Base-by-base conservation (phyloP, 2,888 invertebrate species). In the Agrochola lychnidis region DNA sequence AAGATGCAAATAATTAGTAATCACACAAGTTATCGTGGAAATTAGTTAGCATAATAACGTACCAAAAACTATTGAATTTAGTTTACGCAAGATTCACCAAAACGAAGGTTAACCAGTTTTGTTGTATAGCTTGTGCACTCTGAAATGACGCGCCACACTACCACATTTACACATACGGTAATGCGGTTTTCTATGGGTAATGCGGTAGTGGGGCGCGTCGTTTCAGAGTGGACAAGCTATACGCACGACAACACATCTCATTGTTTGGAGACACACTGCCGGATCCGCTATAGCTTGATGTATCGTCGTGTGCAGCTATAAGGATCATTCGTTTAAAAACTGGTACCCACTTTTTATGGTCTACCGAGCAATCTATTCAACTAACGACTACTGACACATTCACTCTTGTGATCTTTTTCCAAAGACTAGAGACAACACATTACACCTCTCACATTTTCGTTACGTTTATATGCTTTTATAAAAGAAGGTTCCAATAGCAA, bases 391-490 rank as follows among this genome's bases (percentile, higher is more conserved):
- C 25, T 5, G 36, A 14, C 48, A 53, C 25, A 53, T 68, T 42
- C 51, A 14, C 36, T 45, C 30, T 66, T 30, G 22, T 22, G 6
- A 25, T 61, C 36, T 22, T 45, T 22, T 16, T 22, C 4, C 22
- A 40, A 51, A 67, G 1, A 63, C 45, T 42, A 56, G 6, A 42
- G 3, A 62, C 51, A 73, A 19, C 9, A 56, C 69, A 22, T 30
- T 19, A 22, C 64, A 81, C 40, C 36, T 76, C 22, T 63, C 51
- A 75, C 45, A 56, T 48, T 48, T 78, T 66, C 40, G 56, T 59
- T 81, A 81, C 59, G 70, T 78, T 83, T 57, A 30, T 51, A 67
- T 67, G 25, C 83, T 67, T 64, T 57, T 22, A 63, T 22, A 42
- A 51, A 25, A 25, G 7, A 30, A 70, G 22, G 51, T 45, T n/a